Percentiles rank a stretch among this genome's conserved stretches.
Evolutionary conservation across 1,140 invertebrate genomes (phyloP).

Genomic region (Rhopalosiphum maidis): DNA sequence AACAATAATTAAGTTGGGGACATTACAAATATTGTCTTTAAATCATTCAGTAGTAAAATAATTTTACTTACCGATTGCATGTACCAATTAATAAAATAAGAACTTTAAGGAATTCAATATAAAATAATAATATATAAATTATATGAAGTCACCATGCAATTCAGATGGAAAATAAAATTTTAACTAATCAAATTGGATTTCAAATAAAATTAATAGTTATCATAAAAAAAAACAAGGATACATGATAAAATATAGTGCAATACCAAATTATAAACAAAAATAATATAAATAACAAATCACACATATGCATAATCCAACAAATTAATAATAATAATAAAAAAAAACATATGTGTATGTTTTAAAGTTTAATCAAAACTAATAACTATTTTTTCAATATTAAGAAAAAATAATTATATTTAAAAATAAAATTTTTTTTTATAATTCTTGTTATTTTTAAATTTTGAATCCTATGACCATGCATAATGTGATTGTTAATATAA

Average conservation of each 20-base stretch:
- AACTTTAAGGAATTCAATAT: not conserved
- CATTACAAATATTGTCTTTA: not conserved
- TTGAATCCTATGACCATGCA: not conserved
- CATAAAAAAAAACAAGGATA: not conserved
- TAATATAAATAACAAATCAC: slow-evolving; percentile 9
- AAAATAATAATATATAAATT: not conserved
- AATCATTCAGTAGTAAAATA: not conserved
- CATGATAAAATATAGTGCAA: slow-evolving; percentile 1
- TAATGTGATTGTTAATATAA: not conserved
- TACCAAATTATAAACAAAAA: not conserved
- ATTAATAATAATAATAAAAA: not conserved
- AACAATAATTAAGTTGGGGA: not conserved
- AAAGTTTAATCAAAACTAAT: not conserved
- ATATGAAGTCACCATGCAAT: not conserved
- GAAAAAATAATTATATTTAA: not conserved
- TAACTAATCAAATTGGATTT: not conserved
- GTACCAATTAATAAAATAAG: not conserved
- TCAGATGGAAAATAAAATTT: not conserved
- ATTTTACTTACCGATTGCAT: slow-evolving; percentile 24
- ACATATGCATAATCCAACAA: not conserved
- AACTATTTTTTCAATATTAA: not conserved
- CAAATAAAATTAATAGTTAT: not conserved
- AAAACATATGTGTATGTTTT: not conserved
- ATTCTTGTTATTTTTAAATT: not conserved
- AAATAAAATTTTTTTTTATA: not conserved